A percentile compares a stretch with the other conserved stretches of the same genome.
Conservation (phyloP, 2,888 invertebrate species). For the Eristalinus aeneus region DNA sequence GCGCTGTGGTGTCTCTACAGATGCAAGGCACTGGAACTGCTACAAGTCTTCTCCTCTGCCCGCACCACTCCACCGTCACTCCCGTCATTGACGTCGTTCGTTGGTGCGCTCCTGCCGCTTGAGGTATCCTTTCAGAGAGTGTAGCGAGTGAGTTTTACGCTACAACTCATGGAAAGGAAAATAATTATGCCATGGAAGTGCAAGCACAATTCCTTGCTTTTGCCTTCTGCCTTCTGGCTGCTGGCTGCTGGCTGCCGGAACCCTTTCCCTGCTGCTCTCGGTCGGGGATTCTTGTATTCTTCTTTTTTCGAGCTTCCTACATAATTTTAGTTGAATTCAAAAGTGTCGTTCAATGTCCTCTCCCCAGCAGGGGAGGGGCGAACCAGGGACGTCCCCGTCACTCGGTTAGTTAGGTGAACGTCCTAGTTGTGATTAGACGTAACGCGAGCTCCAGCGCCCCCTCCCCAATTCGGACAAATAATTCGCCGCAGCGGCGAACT, state of each 20-base stretch:
- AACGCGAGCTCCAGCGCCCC: background rate
- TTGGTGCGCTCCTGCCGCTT: background rate
- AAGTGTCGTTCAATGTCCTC: constrained; percentile 58
- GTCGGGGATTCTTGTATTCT: background rate
- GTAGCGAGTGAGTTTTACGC: constrained; percentile 11
- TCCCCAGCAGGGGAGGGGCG: background rate
- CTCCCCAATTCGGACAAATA: constrained; percentile 1
- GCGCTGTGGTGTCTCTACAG: constrained; percentile 15
- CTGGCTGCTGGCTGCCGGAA: no score
- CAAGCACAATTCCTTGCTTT: constrained; percentile 31
- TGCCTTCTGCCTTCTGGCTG: no score
- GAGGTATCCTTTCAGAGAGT: constrained; percentile 41
- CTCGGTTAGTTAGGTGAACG: constrained; percentile 26
- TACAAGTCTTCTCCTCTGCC: background rate
- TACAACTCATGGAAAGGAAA: constrained; percentile 44
- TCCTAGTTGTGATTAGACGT: constrained; percentile 31
- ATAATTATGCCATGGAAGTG: constrained; percentile 47
- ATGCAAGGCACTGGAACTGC: background rate
- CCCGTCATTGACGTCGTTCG: background rate
- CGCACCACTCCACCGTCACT: background rate
- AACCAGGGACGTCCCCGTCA: background rate
- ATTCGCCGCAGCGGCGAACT: constrained; percentile 12
- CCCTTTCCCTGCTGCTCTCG: background rate
- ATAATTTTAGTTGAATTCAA: constrained; percentile 46
- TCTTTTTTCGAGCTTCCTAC: constrained; percentile 35